Base-by-base conservation (phyloP, 2,797 vertebrate species). In the Micrastur ruficollis region DNA sequence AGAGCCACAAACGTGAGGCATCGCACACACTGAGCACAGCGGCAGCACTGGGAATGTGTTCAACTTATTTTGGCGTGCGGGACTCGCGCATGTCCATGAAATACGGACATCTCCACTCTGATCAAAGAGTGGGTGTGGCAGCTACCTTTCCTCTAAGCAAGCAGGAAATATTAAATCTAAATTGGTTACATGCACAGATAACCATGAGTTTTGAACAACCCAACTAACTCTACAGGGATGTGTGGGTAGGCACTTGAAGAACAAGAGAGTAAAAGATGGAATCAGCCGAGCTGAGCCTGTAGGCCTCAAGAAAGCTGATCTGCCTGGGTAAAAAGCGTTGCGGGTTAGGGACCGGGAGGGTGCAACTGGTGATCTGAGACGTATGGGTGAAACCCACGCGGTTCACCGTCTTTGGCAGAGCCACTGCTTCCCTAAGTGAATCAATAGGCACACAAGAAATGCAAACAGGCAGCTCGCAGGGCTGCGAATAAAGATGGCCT, bases 241-340 rank as follows among this genome's bases (percentile, higher is more conserved):
- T 0, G 2, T 1, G n/a, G 29, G 38, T 34, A 23, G 6, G n/a
- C 21, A 4, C 17, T 36, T 36, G 36, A 36, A 36, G 36, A 20
- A 19, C 31, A 5, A 36, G 44, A 40, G 63, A 40, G 31, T 0
- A 32, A 53, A 52, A 34, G 22, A 13, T 7, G 55, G 66, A 26
- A 44, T 14, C 4, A 25, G 78, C 26, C 20, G 1, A 10, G 85
- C 71, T 34, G 74, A 93, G 67, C 58, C 49, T 1, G 1, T 2
- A 38, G 25, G 49, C 40, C 31, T 27, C 25, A 12, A 6, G 25
- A 34, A 55, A 84, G 46, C 36, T 4, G 38, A 31, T n/a, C 8
- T 9, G 8, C 22, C 8, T 0, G 1, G 20, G n/a, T 1, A 12
- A 47, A 76, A 50, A 4, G 1, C 1, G 3, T 8, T 5, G 31